Base-by-base conservation (phyloP, 2,888 invertebrate species). In the Cordilura impudica region DNA sequence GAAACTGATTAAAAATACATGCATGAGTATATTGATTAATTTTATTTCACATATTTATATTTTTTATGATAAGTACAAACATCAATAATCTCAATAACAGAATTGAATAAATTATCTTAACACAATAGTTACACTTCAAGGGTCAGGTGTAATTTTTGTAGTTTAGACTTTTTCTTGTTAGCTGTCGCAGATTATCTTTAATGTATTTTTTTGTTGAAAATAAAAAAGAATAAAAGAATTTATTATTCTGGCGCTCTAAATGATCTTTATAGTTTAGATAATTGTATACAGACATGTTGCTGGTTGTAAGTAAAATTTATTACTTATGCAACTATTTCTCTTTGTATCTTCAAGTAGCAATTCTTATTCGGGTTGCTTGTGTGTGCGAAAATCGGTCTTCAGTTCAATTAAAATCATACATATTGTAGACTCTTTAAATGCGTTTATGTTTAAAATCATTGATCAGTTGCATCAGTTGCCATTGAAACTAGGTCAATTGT, bases 401-500 rank as follows among this genome's bases (percentile, higher is more conserved):
- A 63, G 53, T 75, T 49, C 63, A 78, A 78, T 78, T 70, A 45
- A 78, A 73, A 60, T 73, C 73, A 43, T 65, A 74, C 73, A 43
- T 65, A 74, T 73, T 73, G 63, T 69, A 63, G 54, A 75, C 63
- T 75, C 63, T 63, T 56, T 75, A 49, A 54, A 75, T 70, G 51
- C 69, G 70, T 75, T 75, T 70, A 58, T 69, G 75, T 75, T 75
- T 51, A n/a, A 73, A 70, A 73, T 69, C 51, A 73, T 63, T 51
- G 56, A 73, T 78, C 78, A 69, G 73, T 78, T 73, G 78, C 73
- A 78, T 69, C 53, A 66, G 65, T 61, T 61, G 66, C 61, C 8
- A 47, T 45, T 21, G 29, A 72, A 78, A 78, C 51, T 78, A 56
- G 78, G 78, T 78, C 78, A 73, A 78, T 72, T 61, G 72, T 67